phyloP scores from a whole-genome alignment of 2,113 vertebrate species.

The Amphiprion percula region DNA sequence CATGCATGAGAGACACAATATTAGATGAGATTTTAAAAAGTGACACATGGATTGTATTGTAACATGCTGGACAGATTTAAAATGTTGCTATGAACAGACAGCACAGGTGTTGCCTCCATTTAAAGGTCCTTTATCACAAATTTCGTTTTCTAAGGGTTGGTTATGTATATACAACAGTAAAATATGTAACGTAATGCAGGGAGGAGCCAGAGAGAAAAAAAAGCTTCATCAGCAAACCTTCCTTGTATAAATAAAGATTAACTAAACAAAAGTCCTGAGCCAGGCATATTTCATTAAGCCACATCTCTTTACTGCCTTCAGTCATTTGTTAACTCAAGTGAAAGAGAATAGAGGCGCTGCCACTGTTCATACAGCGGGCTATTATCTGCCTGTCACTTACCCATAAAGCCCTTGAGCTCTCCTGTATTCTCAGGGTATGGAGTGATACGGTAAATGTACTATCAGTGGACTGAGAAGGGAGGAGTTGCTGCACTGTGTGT shows the following conservation, averaged over 20 bases:
- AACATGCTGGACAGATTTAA: background rate
- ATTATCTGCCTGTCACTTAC: slow-evolving; percentile 28
- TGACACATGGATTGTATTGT: no score
- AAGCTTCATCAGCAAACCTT: slow-evolving; percentile 14
- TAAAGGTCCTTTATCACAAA: no score
- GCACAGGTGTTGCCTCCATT: no score
- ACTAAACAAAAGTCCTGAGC: slow-evolving; percentile 12
- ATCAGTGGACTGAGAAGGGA: background rate
- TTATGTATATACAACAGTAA: background rate
- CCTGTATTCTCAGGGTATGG: slow-evolving; percentile 10
- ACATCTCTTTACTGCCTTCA: slow-evolving; percentile 1
- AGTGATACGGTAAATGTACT: background rate
- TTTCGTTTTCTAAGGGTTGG: background rate
- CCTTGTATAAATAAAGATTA: slow-evolving; percentile 48
- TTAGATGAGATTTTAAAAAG: background rate
- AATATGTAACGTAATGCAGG: background rate
- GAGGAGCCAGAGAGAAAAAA: slow-evolving; percentile 1
- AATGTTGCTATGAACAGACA: background rate
- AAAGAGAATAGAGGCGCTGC: slow-evolving; percentile 37
- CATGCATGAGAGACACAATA: background rate
- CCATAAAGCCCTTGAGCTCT: background rate
- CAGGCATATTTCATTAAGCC: slow-evolving; percentile 1
- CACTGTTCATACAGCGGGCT: slow-evolving; percentile 40
- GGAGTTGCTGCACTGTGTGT: no score
- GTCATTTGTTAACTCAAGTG: slow-evolving; percentile 29